Base-by-base conservation (phyloP, 1,140 invertebrate genomes). In the Nixonia krombeini region DNA sequence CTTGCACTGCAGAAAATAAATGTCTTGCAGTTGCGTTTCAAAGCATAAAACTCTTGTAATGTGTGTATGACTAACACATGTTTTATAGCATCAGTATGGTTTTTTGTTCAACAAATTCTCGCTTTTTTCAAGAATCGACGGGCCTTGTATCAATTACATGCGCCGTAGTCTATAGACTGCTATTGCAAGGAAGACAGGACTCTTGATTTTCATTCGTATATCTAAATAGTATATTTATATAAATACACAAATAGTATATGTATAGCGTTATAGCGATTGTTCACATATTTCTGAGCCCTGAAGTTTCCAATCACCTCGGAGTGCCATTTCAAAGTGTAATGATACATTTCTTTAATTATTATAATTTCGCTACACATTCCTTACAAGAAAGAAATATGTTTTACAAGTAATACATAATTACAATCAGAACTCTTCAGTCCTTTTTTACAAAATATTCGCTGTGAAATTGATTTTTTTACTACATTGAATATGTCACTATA, bases 161-260 rank as follows among this genome's bases (percentile, higher is more conserved):
- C 68, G 72, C 70, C 56, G 66, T 50, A 66, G 67, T 73, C 45
- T 74, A 73, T 58, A 72, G 66, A 73, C 61, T 70, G 61, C 67
- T 72, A 62, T 73, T 70, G 49, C 57, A 61, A 73, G 74, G 73
- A 82, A 81, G 74, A 79, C 70, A 71, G 64, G 64, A 70, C 59
- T 74, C 33, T 72, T 56, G 63, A 71, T 74, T 49, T 58, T 74
- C 49, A 46, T 75, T 49, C 66, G 74, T 51, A 46, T 53, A 59
- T 37, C 61, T 71, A 67, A 66, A 69, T 57, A 65, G 58, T 53
- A 49, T 55, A 63, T 63, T 46, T 58, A 59, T 72, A 78, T 76
- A 75, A 78, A 78, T 78, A 66, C 64, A 78, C 67, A 78, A 69
- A 79, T 63, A 78, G 51, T 73, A 73, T n/a, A n/a, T 76, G 69